A percentile compares a stretch with the other conserved stretches of the same genome.
phyloP scores from a whole-genome alignment of 2,888 invertebrate species.

The Epinotia nisella region DNA sequence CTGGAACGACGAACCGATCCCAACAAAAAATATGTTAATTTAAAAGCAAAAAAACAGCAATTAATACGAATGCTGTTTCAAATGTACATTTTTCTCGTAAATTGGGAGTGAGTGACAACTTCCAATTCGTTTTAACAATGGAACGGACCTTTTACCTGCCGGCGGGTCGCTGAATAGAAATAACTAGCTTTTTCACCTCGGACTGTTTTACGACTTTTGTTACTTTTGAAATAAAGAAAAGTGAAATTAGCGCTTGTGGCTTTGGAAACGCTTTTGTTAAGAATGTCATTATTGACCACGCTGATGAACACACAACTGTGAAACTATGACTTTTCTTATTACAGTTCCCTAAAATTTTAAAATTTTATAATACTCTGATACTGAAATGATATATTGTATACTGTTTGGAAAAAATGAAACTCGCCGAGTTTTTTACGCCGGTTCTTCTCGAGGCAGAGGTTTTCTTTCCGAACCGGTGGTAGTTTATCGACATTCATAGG shows the following conservation, averaged over 20 bases:
- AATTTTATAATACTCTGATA: no score
- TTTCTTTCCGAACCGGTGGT: no score
- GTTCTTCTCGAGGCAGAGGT: no score
- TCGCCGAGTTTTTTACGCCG: no score
- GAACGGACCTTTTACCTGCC: conserved; percentile 1
- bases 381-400: no score
- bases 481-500: no score
- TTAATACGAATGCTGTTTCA: not conserved
- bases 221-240: not conserved
- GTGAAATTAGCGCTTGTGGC: not conserved
- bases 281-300: no score
- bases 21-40: not conserved
- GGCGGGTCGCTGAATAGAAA: not conserved
- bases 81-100: conserved; percentile 4
- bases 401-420: no score
- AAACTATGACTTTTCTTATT: no score
- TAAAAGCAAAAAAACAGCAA: conserved; percentile 4
- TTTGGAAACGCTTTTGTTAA: not conserved
- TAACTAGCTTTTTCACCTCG: not conserved
- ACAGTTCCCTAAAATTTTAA: no score
- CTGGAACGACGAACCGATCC: not conserved
- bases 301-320: no score
- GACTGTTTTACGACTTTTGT: not conserved
- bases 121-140: conserved; percentile 4
- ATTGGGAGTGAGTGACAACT: conserved; percentile 1